Base-by-base conservation (phyloP, 2,797 vertebrate species). In the Oreochromis mossambicus region DNA sequence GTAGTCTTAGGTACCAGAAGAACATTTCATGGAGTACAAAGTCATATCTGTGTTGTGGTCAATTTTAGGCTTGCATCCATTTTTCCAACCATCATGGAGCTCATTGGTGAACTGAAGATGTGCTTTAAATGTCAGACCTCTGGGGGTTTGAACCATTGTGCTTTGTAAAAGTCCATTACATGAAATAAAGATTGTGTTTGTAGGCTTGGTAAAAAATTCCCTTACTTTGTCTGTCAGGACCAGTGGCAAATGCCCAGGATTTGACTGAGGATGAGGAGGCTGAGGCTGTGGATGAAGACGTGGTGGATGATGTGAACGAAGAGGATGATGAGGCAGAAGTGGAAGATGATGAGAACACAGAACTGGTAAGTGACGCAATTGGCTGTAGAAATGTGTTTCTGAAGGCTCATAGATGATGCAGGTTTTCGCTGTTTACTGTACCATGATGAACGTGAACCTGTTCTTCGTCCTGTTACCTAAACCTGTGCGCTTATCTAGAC, bases 291-390 rank as follows among this genome's bases (percentile, higher is more conserved):
- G 98, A 98, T n/a, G 98, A 99, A 93, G 98, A 99, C 58, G 93
- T 95, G 1, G 95, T 97, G 41, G 98, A 99, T 66, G 98, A 99
- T 38, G 97, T 96, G 8, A 88, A 97, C 14, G 98, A 99, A 83
- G 98, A 99, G 89, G 98, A 99, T 77, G 98, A 99, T 79, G 98
- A 99, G 93, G 98, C 98, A 2, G 98, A 99, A 87, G 98, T 99
- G 46, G 98, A 99, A 90, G 98, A 99, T 76, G 98, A 99, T 75
- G 98, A 99, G 4, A 97, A 97, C 8, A 97, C 97, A n/a, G 98
- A 99, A 84, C 88, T 99, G 95, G 98, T 99, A 93, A 85, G 93
- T 11, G 50, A 5, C 63, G 8, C 7, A 41, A 50, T 75, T 29
- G 9, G 41, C n/a, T 24, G 36, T 11, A 46, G 68, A 73, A 36